These are phyloP conservation scores for Acipenser transmontanus DNA, from an alignment of 2,797 vertebrate genomes.

Conservation along the genomic window DNA sequence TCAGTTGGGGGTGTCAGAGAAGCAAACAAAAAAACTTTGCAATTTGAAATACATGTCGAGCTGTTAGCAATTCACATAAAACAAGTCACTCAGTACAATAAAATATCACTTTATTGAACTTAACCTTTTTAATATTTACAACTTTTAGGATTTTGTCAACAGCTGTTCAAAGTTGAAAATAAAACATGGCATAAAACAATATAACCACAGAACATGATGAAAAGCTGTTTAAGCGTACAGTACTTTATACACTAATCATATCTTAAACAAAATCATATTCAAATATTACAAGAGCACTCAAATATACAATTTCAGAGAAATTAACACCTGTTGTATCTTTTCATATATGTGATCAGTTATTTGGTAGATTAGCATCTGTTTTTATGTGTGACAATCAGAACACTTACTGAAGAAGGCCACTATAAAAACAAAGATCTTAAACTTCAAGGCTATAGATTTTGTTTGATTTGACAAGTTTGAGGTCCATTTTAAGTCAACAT, in stretches of 20 bases:
- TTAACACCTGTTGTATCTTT: conserved; percentile 53
- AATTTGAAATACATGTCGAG: no score
- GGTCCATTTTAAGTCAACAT: conserved; percentile 12
- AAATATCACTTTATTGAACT: conserved; percentile 81
- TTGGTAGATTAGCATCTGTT: conserved; percentile 37
- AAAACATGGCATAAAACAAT: conserved; percentile 65
- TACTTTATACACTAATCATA: conserved; percentile 72
- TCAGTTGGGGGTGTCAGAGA: no score
- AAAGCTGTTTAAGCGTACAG: conserved; percentile 70
- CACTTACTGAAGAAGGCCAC: conserved; percentile 35
- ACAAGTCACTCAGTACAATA: conserved; percentile 41
- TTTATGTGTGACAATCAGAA: conserved; percentile 22
- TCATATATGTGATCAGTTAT: conserved; percentile 28
- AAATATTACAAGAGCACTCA: conserved; percentile 76
- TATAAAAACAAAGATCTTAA: conserved; percentile 45
- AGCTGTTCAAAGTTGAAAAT: conserved; percentile 47
- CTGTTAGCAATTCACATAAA: no score
- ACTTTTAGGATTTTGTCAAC: conserved; percentile 48
- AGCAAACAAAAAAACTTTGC: no score
- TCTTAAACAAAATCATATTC: conserved; percentile 73
- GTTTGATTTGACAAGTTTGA: conserved; percentile 15
- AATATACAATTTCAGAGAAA: conserved; percentile 76
- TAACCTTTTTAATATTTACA: conserved; percentile 61
- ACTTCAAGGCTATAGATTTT: conserved; percentile 54
- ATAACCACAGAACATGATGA: conserved; percentile 62